A percentile compares a stretch with the other conserved stretches of the same genome.
Evolutionary conservation across 2,113 vertebrate genomes (phyloP).

Genomic region (Takifugu flavidus): DNA sequence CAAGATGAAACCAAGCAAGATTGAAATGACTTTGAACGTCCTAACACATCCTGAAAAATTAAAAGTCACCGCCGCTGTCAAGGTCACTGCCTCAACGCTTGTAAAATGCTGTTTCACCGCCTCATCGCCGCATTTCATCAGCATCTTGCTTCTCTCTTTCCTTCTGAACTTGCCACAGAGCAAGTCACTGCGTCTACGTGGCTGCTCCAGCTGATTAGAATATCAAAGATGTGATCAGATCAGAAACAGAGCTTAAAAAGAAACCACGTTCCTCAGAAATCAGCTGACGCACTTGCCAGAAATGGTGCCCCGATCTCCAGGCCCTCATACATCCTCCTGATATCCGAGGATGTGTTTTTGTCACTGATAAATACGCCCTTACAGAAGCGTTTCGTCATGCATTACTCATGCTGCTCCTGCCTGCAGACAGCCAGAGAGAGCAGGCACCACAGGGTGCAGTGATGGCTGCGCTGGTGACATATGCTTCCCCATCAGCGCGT

Average conservation of each 20-base stretch:
- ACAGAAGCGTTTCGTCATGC: slow-evolving; percentile 43
- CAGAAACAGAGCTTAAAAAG: too few relatives aligned
- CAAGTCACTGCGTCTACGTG: too few relatives aligned
- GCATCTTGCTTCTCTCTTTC: slow-evolving; percentile 3
- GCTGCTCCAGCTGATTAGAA: too few relatives aligned
- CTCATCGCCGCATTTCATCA: background rate
- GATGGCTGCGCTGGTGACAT: background rate
- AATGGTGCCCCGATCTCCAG: slow-evolving; percentile 14
- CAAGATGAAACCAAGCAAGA: too few relatives aligned
- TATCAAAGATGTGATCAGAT: too few relatives aligned
- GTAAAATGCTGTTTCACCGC: slow-evolving; percentile 1
- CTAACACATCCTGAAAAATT: slow-evolving; percentile 5
- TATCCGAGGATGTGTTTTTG: slow-evolving; percentile 25
- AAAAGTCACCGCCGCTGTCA: background rate
- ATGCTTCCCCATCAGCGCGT: background rate
- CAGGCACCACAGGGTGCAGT: background rate
- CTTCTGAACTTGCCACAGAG: too few relatives aligned
- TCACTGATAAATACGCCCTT: slow-evolving; percentile 20
- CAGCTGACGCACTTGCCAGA: slow-evolving; percentile 18
- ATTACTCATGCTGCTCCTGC: background rate
- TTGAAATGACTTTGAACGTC: background rate
- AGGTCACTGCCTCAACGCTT: background rate
- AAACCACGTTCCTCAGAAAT: background rate
- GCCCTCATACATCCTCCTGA: slow-evolving; percentile 38
- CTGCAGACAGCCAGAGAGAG: slow-evolving; percentile 1